Evolutionary conservation across 2,797 vertebrate genomes (phyloP).

Genomic region (Hylomyscus alleni): DNA sequence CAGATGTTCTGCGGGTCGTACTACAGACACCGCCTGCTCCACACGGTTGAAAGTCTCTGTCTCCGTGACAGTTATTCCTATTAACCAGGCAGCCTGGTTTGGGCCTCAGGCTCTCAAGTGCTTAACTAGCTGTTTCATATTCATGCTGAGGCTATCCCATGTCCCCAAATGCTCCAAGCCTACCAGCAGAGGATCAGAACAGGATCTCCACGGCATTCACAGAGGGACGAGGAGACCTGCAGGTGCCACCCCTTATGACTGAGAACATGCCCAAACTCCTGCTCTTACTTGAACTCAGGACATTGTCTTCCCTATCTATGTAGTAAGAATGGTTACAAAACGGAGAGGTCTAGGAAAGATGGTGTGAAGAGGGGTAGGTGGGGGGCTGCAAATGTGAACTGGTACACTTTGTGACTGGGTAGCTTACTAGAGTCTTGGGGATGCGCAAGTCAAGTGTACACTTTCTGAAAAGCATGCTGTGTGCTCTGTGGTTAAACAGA

Average conservation of each 20-base stretch:
- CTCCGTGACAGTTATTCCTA: not conserved
- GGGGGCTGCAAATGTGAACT: not conserved
- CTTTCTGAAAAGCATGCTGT: not conserved
- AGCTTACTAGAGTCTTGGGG: not conserved
- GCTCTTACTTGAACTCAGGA: not conserved
- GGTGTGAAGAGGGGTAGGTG: not conserved
- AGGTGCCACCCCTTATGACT: not conserved
- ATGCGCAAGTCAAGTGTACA: not conserved
- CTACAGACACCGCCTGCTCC: not conserved
- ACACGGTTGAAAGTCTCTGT: not conserved
- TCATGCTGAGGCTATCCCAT: not conserved
- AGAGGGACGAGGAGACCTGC: not conserved
- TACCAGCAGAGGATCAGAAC: constrained; percentile 1
- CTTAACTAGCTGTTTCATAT: not conserved
- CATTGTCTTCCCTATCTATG: not conserved
- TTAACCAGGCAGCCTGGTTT: not conserved
- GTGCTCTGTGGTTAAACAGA: not conserved
- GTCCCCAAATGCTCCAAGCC: not conserved
- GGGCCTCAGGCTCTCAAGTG: not conserved
- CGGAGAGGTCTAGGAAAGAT: not conserved
- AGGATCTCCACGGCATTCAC: not conserved
- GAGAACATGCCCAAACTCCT: not conserved
- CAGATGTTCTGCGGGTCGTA: not conserved
- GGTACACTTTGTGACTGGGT: not conserved
- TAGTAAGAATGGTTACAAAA: not conserved